Evolutionary conservation across 2,888 invertebrate species (phyloP).

Genomic region (Neoitamus cyanurus): DNA sequence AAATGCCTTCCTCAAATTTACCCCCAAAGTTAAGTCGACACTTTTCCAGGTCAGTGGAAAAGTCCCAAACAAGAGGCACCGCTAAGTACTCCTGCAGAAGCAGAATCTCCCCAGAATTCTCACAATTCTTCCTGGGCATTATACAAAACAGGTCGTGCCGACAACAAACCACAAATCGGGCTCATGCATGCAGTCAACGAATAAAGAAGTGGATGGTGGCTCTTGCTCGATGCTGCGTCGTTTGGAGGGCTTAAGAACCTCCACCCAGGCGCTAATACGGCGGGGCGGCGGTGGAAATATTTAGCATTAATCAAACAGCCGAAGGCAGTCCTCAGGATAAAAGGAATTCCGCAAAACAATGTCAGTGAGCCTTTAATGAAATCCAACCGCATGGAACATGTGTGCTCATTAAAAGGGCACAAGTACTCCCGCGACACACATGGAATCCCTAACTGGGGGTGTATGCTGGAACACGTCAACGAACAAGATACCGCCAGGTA

Average conservation of each 20-base stretch:
- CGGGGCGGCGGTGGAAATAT: background rate
- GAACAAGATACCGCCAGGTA: background rate
- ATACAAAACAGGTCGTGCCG: slow-evolving; percentile 13
- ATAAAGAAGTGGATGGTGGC: background rate
- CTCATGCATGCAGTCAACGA: background rate
- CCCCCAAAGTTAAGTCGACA: background rate
- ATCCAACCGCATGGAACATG: background rate
- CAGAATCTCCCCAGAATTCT: background rate
- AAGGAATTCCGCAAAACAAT: slow-evolving; percentile 1
- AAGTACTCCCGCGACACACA: background rate
- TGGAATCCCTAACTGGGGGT: background rate
- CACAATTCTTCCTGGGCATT: background rate
- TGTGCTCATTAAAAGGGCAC: background rate
- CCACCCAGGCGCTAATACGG: background rate
- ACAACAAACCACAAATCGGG: background rate
- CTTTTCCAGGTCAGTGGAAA: background rate
- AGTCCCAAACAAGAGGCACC: background rate
- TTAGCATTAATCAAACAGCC: slow-evolving; percentile 17
- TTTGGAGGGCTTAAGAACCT: no score
- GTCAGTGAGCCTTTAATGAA: slow-evolving; percentile 9
- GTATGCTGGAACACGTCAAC: background rate
- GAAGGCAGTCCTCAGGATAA: background rate
- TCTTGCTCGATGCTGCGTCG: background rate
- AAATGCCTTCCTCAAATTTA: background rate
- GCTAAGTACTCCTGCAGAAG: background rate